Base-by-base conservation (phyloP, 2,797 vertebrate species). In the Danio albolineatus region DNA sequence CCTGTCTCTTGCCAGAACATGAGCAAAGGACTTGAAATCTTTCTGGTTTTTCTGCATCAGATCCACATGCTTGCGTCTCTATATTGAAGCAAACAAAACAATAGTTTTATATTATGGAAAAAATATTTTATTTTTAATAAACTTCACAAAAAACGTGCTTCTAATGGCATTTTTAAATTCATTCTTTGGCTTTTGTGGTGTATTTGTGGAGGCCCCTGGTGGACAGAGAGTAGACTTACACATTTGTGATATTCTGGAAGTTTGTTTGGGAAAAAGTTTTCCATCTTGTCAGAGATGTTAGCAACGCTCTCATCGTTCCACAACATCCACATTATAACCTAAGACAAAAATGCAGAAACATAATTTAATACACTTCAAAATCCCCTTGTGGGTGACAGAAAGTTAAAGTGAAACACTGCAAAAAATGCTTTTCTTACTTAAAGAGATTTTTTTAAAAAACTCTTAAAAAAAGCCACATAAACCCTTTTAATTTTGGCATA, bases 261-360 rank as follows among this genome's bases (percentile, higher is more conserved):
- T 83, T 83, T 90, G 44, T 64, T 85, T 0, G 91, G 89, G 82
- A 94, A 94, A 74, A 92, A 89, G 51, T 80, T 85, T 39, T 65
- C 61, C 48, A 90, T 89, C 85, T 92, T 93, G 6, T 85, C 64
- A 9, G 89, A 77, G 0, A 84, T 91, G 2, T 85, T 79, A 13
- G 90, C 67, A 53, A 85, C 49, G 10, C 85, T 87, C 61, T 73
- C n/a, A 12, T 87, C 70, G 8, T 86, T 80, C 56, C 62, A 87
- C 13, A 94, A 84, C 92, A 93, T 92, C 91, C 89, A 88, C 90
- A 94, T 93, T 0, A 93, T 67, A 6, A 90, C 69, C 94, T 94
- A 84, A 78, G 16, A 80, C 6, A 71, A 48, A 67, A 59, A 59
- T 9, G 19, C n/a, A 59, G 6, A 8, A 59, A 19, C n/a, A 21